phyloP scores from a whole-genome alignment of 1,140 invertebrate species.

The Pristionchus pacificus region DNA sequence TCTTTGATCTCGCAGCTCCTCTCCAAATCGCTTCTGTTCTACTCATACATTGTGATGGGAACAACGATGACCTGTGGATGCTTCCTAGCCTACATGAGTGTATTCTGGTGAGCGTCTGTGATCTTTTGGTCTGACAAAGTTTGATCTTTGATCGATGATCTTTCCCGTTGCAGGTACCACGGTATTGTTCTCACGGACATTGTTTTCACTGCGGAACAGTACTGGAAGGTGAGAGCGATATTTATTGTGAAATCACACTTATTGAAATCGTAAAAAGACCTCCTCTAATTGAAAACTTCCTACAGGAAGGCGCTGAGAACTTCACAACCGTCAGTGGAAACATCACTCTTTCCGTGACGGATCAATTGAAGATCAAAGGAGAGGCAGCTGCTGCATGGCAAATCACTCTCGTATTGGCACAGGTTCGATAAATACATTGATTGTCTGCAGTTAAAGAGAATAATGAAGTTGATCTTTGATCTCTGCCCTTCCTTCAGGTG shows the following conservation, averaged over 20 bases:
- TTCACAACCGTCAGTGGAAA: slow-evolving; percentile 40
- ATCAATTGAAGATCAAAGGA: slow-evolving; percentile 50
- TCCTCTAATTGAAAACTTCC: too few relatives aligned
- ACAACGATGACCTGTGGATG: slow-evolving; percentile 51
- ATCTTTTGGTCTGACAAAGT: neutral
- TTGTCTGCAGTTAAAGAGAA: neutral
- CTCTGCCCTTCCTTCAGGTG: slow-evolving; percentile 31
- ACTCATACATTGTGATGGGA: slow-evolving; percentile 48
- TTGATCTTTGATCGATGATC: neutral
- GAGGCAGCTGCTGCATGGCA: slow-evolving; percentile 54
- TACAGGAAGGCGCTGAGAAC: slow-evolving; percentile 40
- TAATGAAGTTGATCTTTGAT: neutral
- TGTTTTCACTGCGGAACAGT: slow-evolving; percentile 50
- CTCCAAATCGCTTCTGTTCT: slow-evolving; percentile 37
- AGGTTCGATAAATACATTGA: slow-evolving; percentile 17
- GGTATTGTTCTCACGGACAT: slow-evolving; percentile 42
- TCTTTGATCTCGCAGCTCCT: slow-evolving; percentile 9
- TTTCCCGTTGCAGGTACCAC: slow-evolving; percentile 35
- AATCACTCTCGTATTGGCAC: slow-evolving; percentile 51
- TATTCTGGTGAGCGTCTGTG: slow-evolving; percentile 45
- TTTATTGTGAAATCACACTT: too few relatives aligned
- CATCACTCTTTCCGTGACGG: slow-evolving; percentile 25
- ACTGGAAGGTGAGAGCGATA: slow-evolving; percentile 42
- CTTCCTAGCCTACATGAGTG: slow-evolving; percentile 45
- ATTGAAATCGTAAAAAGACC: too few relatives aligned